These are phyloP conservation scores for Peromyscus leucopus DNA, from an alignment of 2,113 vertebrate genomes.

Conservation along the genomic window DNA sequence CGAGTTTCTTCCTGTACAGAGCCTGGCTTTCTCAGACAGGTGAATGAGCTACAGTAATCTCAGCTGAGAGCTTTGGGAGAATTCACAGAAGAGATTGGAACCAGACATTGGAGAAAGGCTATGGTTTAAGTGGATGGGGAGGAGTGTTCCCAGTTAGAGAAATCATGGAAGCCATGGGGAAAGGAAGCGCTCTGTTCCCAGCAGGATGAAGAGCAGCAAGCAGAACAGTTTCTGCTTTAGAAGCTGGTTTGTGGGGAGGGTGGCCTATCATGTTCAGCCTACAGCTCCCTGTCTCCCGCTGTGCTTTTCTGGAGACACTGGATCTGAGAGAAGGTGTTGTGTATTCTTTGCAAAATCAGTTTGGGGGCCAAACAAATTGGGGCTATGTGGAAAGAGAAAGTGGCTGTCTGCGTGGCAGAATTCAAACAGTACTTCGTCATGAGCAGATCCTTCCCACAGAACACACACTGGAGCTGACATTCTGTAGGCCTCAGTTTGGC, in stretches of 20 bases:
- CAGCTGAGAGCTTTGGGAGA: neutral
- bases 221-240: neutral
- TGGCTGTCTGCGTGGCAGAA: neutral
- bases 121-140: slow-evolving; percentile 45
- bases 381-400: neutral
- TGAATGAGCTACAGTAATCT: slow-evolving; percentile 25
- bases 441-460: neutral
- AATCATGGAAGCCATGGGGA: neutral
- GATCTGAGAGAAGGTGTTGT: neutral
- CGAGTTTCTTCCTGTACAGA: slow-evolving; percentile 32
- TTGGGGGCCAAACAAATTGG: neutral
- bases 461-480: too few species aligned
- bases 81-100: slow-evolving; percentile 23
- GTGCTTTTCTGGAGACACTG: neutral
- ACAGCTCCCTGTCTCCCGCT: neutral
- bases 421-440: neutral
- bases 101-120: slow-evolving; percentile 14
- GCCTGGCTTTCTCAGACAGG: slow-evolving; percentile 38
- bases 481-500: neutral
- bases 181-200: neutral
- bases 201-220: neutral
- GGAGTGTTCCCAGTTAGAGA: neutral
- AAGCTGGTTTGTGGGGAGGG: neutral
- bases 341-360: neutral
- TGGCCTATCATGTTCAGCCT: neutral